Evolutionary conservation across 2,113 vertebrate species (phyloP), one percentile per base, ranked within the genome.

Genomic region (Triplophysa siluroides): DNA sequence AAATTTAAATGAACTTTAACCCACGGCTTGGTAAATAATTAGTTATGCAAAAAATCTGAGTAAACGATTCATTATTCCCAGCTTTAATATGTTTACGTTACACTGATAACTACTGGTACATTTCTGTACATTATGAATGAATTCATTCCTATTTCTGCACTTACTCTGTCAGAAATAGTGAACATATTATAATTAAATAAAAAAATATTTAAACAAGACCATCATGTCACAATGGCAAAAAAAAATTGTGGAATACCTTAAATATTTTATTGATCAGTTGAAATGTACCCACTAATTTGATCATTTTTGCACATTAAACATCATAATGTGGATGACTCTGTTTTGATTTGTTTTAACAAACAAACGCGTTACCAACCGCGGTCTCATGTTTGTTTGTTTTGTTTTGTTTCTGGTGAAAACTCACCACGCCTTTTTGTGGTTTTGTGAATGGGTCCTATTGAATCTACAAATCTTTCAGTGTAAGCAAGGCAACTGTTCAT

Each of bases 311-410:
- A 16, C 12, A 8, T 13, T 50, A 16, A 50, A 12, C 10, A 50
- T 12, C 47, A 3, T 50, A 16, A 50, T 50, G 47, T 50, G 4
- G 47, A 50, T 13, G 1, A 12, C 14, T 1, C 47, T 50, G 11
- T 50, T 50, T 50, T 50, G 18, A 6, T 54, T 54, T 54, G 50
- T 18, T 54, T 19, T 16, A 54, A 18, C 50, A 54, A 54, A 54
- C 50, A 54, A 54, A 54, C 14, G 50, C 14, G 50, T 54, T 54
- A 14, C 18, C 43, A 45, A 52, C 50, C 14, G 16, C 16, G 3
- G 50, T 52, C 14, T 52, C 50, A 18, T 52, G 50, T 52, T 52
- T 52, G 50, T 52, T 70, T 67, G n/a, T 67, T 67, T 45, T 23
- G 11, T 67, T 50, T 64, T 24, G 4, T 64, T 33, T 64, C 14